A percentile compares a stretch with the other conserved stretches of the same genome.
phyloP scores from a whole-genome alignment of 2,888 invertebrate genomes.

The Drosophila ochracea region DNA sequence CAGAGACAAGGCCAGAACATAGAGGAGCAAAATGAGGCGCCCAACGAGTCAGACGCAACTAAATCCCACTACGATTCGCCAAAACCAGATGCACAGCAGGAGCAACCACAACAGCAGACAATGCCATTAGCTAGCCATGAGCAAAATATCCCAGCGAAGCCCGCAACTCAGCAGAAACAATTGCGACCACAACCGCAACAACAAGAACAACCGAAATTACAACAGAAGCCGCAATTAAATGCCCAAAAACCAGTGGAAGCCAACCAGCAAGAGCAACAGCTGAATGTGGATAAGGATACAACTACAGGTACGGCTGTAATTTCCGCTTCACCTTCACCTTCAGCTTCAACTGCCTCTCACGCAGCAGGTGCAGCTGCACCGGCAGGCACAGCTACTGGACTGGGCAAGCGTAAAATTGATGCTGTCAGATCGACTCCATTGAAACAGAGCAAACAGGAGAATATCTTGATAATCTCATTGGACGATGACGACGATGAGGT shows the following conservation, averaged over 20 bases:
- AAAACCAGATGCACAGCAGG: background rate
- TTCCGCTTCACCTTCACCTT: background rate
- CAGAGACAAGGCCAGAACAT: background rate
- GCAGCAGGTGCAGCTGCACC: background rate
- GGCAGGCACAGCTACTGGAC: background rate
- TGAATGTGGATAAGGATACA: constrained; percentile 10
- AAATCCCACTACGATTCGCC: background rate
- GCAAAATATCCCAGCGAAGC: background rate
- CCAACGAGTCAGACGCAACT: background rate
- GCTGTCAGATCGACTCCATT: constrained; percentile 2
- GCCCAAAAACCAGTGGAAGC: background rate
- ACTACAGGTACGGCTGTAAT: background rate
- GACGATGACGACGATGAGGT: constrained; percentile 71
- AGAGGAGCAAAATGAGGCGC: background rate
- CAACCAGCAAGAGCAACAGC: constrained; percentile 8
- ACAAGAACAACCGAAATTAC: background rate
- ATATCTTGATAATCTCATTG: constrained; percentile 65
- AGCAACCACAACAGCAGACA: background rate
- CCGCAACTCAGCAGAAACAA: background rate
- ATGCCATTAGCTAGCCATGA: background rate
- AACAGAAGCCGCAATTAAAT: background rate
- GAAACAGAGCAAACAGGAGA: constrained; percentile 56
- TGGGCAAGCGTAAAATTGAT: constrained; percentile 70
- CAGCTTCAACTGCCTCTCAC: background rate
- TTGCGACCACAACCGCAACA: background rate